Conservation (phyloP, 1,140 invertebrate genomes). For the Macrocentrus cingulum region DNA sequence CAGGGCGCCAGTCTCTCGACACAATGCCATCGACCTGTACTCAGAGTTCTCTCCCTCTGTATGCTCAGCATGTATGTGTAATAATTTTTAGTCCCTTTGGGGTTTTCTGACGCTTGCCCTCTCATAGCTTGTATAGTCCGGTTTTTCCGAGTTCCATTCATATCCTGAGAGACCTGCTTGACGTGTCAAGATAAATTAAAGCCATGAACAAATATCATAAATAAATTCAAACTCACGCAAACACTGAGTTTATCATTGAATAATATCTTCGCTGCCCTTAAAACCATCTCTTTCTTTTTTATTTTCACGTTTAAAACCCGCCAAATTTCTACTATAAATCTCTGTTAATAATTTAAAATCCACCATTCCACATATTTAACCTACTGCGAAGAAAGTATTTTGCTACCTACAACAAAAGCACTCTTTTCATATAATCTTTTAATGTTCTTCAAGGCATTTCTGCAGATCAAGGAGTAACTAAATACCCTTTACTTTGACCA, state of each 20-base stretch:
- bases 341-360: too few species aligned
- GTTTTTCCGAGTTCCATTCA: conserved; percentile 18
- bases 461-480: too few species aligned
- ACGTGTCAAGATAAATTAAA: conserved; percentile 25
- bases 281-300: neutral
- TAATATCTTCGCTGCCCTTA: too few species aligned
- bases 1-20: conserved; percentile 24
- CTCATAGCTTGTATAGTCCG: neutral
- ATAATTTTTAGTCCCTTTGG: conserved; percentile 22
- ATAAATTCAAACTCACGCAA: conserved; percentile 9
- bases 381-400: too few species aligned
- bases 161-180: neutral
- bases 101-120: conserved; percentile 2
- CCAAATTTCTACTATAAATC: too few species aligned
- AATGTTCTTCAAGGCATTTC: too few species aligned
- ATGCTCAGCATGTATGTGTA: conserved; percentile 16
- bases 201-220: conserved; percentile 16
- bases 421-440: too few species aligned
- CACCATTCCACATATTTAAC: neutral
- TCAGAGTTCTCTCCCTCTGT: conserved; percentile 20
- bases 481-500: too few species aligned
- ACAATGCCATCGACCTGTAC: conserved; percentile 33
- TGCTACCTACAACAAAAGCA: too few species aligned
- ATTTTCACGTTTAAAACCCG: too few species aligned
- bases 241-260: too few species aligned